phyloP scores from a whole-genome alignment of 2,797 vertebrate species.

The Acanthornis magna region DNA sequence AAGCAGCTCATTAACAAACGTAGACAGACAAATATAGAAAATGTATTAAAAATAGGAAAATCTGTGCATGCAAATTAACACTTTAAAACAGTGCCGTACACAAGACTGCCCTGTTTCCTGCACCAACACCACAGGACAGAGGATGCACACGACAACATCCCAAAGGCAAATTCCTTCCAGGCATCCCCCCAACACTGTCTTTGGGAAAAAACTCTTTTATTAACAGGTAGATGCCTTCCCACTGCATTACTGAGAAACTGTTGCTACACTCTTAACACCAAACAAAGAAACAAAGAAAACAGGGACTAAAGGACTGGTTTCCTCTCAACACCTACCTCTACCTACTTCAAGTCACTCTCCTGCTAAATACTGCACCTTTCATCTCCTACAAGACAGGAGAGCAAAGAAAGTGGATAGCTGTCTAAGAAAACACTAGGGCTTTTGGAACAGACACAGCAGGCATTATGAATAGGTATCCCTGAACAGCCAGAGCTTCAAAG shows the following conservation, averaged over 20 bases:
- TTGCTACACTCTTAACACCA: background rate
- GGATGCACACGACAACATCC: background rate
- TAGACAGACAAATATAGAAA: background rate
- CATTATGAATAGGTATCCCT: background rate
- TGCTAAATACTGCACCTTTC: background rate
- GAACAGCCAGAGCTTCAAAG: background rate
- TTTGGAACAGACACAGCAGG: background rate
- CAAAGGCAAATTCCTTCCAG: background rate
- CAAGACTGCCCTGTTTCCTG: background rate
- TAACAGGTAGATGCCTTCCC: background rate
- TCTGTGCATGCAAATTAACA: background rate
- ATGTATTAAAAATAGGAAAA: fast-evolving
- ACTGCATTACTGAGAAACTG: background rate
- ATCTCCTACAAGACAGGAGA: background rate
- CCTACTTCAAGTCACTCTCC: background rate
- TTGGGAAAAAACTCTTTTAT: background rate
- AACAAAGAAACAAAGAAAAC: background rate
- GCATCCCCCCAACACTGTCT: background rate
- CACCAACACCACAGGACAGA: background rate
- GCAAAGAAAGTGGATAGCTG: background rate
- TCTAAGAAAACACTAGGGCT: background rate
- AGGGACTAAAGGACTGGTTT: background rate
- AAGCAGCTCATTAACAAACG: background rate
- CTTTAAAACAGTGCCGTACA: background rate
- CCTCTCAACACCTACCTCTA: background rate